Conservation (phyloP, 2,113 vertebrate species). For the Sus scrofa region DNA sequence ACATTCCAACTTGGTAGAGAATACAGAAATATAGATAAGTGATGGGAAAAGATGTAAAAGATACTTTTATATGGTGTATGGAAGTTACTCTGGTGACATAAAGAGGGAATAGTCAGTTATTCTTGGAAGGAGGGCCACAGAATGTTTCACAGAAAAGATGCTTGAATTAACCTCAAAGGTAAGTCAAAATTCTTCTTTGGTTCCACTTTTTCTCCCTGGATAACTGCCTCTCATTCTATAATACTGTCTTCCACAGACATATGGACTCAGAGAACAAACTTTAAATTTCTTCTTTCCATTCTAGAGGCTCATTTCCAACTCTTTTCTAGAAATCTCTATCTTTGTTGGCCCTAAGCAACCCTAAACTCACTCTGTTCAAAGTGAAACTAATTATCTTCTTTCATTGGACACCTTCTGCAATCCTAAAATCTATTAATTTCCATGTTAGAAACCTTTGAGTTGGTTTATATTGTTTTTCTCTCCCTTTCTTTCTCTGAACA, state of each 20-base stretch:
- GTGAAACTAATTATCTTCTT: slow-evolving; percentile 44
- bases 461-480: slow-evolving; percentile 30
- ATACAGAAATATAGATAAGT: background rate
- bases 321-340: slow-evolving; percentile 29
- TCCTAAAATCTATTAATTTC: slow-evolving; percentile 5
- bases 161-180: background rate
- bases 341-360: background rate
- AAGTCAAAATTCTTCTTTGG: background rate
- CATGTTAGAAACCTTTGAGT: background rate
- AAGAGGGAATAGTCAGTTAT: background rate
- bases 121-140: background rate
- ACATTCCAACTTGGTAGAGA: background rate
- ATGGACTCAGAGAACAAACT: background rate
- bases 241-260: background rate
- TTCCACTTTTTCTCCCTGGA: background rate
- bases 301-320: background rate
- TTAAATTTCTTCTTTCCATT: slow-evolving; percentile 13
- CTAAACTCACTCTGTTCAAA: background rate
- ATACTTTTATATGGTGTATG: background rate
- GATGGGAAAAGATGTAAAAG: background rate
- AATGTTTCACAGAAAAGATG: background rate
- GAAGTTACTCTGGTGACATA: background rate
- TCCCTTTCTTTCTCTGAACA: background rate
- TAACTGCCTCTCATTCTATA: slow-evolving; percentile 13
- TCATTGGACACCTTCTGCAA: background rate